Percentiles rank a stretch among this genome's conserved stretches.
Evolutionary conservation across 1,140 invertebrate genomes (phyloP).

Genomic region (Ostrea denselamellosa): DNA sequence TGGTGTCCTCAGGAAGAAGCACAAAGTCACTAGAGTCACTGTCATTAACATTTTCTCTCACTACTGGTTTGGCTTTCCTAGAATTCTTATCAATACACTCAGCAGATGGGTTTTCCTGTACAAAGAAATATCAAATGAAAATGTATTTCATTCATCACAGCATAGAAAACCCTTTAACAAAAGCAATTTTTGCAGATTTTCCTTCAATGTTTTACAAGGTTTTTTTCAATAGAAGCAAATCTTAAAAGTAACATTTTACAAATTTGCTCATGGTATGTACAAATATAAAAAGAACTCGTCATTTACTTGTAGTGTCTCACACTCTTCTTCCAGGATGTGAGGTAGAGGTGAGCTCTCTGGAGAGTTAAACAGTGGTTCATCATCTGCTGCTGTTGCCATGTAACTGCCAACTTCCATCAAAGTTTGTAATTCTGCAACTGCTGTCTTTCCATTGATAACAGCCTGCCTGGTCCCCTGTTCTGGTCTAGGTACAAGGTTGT

Average conservation of each 20-base stretch:
- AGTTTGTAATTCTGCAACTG: background rate
- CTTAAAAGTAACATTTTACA: no score
- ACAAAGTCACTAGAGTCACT: slow-evolving; percentile 21
- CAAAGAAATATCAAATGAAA: background rate
- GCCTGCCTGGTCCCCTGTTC: background rate
- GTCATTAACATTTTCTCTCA: background rate
- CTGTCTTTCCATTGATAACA: background rate
- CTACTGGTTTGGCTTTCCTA: background rate
- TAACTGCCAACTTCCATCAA: background rate
- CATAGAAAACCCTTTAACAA: no score
- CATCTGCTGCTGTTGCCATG: background rate
- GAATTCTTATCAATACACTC: background rate
- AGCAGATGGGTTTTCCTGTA: background rate
- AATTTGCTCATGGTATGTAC: no score
- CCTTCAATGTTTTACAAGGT: background rate
- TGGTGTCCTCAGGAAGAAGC: background rate
- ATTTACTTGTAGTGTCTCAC: background rate
- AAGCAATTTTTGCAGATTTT: no score
- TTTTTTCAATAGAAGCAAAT: background rate
- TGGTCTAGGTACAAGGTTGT: background rate
- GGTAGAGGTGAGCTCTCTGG: background rate
- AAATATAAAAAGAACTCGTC: background rate
- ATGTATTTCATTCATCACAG: no score
- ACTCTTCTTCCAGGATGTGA: background rate
- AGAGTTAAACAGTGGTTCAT: background rate